These are phyloP conservation scores for Lottia gigantea DNA, from an alignment of 2,888 invertebrate genomes.

Conservation along the genomic window DNA sequence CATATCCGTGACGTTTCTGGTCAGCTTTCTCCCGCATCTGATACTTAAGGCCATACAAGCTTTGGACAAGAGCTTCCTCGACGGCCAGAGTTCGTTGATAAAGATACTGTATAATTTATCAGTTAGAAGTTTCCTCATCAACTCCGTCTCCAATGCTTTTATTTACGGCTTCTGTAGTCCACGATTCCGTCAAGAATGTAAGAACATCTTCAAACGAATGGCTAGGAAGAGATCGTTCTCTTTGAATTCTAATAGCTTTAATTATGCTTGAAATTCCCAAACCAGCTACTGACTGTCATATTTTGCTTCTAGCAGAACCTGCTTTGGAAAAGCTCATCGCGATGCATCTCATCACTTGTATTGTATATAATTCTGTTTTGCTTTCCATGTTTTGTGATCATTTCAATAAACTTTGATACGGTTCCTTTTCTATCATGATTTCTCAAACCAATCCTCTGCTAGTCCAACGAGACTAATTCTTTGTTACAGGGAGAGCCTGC, in stretches of 20 bases:
- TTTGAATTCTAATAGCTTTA: neutral
- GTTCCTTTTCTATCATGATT: no score
- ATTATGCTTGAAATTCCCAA: neutral
- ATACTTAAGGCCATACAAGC: conserved; percentile 38
- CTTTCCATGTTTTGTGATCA: no score
- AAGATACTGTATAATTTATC: conserved; percentile 46
- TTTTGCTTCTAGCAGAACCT: no score
- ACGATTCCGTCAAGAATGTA: conserved; percentile 44
- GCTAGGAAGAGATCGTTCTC: conserved; percentile 16
- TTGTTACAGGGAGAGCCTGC: no score
- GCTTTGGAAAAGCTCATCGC: no score
- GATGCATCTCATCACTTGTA: no score
- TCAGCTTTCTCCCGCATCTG: conserved; percentile 46
- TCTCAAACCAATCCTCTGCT: no score
- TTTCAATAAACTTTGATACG: no score
- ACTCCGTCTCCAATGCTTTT: conserved; percentile 48
- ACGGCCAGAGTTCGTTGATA: conserved; percentile 30
- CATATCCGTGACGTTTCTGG: conserved; percentile 43
- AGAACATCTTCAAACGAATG: conserved; percentile 24
- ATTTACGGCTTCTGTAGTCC: conserved; percentile 53
- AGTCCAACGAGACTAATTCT: no score
- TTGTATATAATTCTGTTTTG: no score
- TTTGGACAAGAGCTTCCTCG: conserved; percentile 36
- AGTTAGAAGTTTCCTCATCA: conserved; percentile 50
- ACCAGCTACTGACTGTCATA: no score